Percentiles rank a stretch among this genome's conserved stretches.
These are phyloP conservation scores for Typhlichthys subterraneus DNA, from an alignment of 2,797 vertebrate genomes.

Conservation along the genomic window DNA sequence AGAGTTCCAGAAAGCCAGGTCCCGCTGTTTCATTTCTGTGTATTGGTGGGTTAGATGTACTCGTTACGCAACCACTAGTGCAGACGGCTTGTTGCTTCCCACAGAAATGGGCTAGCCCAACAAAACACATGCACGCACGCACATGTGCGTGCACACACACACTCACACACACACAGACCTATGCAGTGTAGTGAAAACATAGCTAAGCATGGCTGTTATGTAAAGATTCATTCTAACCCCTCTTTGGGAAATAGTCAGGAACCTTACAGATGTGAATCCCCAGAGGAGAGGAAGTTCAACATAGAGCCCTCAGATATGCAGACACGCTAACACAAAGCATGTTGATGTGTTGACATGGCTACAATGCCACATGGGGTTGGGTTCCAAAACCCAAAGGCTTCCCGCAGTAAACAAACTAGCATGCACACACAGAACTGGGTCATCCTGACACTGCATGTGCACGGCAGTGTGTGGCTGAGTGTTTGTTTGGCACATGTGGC, in stretches of 20 bases:
- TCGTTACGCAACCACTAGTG: constrained; percentile 54
- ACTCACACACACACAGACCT: constrained; percentile 26
- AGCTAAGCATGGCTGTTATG: constrained; percentile 57
- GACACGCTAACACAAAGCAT: constrained; percentile 14
- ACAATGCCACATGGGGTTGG: constrained; percentile 33
- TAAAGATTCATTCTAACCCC: constrained; percentile 59
- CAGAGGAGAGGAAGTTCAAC: constrained; percentile 36
- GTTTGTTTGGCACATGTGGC: constrained; percentile 29
- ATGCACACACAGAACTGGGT: constrained; percentile 42
- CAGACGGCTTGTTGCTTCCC: constrained; percentile 66
- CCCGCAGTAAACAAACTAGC: constrained; percentile 42
- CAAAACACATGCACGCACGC: constrained; percentile 38
- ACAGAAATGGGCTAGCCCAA: constrained; percentile 54
- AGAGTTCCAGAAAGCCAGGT: constrained; percentile 8
- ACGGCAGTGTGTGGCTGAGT: constrained; percentile 35
- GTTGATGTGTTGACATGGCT: constrained; percentile 41
- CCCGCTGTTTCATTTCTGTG: constrained; percentile 62
- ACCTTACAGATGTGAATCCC: constrained; percentile 60
- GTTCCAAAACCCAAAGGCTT: constrained; percentile 13
- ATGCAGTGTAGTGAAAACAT: constrained; percentile 68
- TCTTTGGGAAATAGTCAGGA: constrained; percentile 58
- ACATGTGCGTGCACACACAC: not conserved
- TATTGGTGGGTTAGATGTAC: constrained; percentile 46
- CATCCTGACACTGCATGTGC: constrained; percentile 27
- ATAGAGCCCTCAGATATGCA: not conserved